Percentiles rank a stretch among this genome's conserved stretches.
Conservation (phyloP, 2,888 invertebrate genomes). For the Ditula angustiorana region DNA sequence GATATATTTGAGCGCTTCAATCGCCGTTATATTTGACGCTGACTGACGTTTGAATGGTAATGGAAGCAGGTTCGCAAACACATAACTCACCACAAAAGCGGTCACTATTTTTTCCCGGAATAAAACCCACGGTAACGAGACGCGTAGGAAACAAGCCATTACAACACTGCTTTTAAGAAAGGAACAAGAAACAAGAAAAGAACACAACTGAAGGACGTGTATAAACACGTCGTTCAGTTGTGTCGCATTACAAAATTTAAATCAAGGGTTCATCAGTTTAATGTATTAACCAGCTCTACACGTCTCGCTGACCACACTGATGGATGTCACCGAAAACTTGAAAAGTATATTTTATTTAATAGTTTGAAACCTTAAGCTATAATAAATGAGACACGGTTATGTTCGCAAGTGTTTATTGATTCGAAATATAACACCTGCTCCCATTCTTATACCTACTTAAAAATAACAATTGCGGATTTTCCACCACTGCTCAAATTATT, state of each 20-base stretch:
- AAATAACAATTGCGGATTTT: conserved; percentile 4
- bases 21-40: neutral
- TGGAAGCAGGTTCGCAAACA: conserved; percentile 74
- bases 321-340: neutral
- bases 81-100: neutral
- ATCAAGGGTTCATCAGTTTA: too few species aligned
- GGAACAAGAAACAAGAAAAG: too few species aligned
- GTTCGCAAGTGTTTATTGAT: conserved; percentile 58
- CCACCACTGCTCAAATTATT: conserved; percentile 12
- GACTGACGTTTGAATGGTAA: conserved; percentile 43
- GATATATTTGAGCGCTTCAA: neutral
- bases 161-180: too few species aligned
- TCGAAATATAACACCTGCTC: conserved; percentile 62
- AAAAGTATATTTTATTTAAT: neutral
- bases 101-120: neutral
- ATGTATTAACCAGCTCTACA: too few species aligned
- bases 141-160: too few species aligned
- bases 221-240: too few species aligned
- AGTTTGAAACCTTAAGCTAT: conserved; percentile 1
- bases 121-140: neutral
- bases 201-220: too few species aligned
- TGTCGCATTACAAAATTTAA: too few species aligned
- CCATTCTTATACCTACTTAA: conserved; percentile 55
- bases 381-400: conserved; percentile 47
- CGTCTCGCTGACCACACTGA: too few species aligned